These are phyloP conservation scores for Agapostemon virescens DNA, from an alignment of 2,888 invertebrate genomes.

Conservation along the genomic window DNA sequence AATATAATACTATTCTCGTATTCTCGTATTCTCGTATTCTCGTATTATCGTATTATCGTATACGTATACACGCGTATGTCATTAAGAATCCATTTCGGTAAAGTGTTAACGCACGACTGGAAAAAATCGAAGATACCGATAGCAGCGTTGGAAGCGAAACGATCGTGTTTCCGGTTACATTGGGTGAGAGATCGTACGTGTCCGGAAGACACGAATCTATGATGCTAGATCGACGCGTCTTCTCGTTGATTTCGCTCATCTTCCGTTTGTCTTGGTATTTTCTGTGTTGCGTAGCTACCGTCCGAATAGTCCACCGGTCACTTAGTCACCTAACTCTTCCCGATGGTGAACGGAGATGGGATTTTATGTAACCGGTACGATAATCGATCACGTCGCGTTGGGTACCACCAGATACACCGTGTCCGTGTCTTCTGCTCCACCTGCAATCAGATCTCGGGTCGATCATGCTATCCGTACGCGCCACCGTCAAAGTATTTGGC, in stretches of 20 bases:
- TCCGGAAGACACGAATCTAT: neutral
- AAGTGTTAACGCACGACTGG: neutral
- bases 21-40: too few relatives aligned
- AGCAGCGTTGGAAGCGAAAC: neutral
- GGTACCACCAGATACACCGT: constrained; percentile 82
- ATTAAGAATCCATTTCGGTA: neutral
- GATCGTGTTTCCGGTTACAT: neutral
- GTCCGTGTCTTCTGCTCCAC: constrained; percentile 90
- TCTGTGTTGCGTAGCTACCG: constrained; percentile 6
- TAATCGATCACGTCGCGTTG: constrained; percentile 88
- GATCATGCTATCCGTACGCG: constrained; percentile 4
- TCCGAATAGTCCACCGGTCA: constrained; percentile 14
- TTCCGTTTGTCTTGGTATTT: neutral
- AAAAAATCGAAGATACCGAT: neutral
- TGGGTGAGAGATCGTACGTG: neutral
- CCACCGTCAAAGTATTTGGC: neutral
- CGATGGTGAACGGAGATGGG: constrained; percentile 94
- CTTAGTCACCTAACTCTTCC: constrained; percentile 93
- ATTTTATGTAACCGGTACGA: constrained; percentile 93
- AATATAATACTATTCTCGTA: neutral
- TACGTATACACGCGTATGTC: neutral
- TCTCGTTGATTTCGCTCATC: neutral
- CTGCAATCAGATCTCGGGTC: constrained; percentile 80
- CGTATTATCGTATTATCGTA: too few relatives aligned
- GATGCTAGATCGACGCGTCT: constrained; percentile 11